Evolutionary conservation across 2,113 vertebrate species (phyloP).

Genomic region (Glaucidium brasilianum): DNA sequence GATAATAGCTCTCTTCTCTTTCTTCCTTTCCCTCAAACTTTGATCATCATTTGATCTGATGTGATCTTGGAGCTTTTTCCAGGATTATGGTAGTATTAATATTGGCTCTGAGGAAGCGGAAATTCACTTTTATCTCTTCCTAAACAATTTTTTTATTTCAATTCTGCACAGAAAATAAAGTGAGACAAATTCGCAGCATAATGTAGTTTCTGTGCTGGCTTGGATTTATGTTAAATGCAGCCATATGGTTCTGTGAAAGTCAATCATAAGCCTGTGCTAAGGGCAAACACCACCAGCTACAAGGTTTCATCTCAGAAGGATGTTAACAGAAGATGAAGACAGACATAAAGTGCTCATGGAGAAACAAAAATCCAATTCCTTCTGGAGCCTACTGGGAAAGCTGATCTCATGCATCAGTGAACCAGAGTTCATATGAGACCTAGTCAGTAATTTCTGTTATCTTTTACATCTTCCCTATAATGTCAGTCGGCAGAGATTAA

Average conservation of each 20-base stretch:
- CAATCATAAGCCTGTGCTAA: slow-evolving; percentile 9
- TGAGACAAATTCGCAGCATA: neutral
- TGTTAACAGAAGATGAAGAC: slow-evolving; percentile 53
- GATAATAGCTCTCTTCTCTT: neutral
- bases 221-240: slow-evolving; percentile 21
- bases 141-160: neutral
- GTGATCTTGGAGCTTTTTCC: neutral
- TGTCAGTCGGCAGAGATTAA: slow-evolving; percentile 20
- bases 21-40: neutral
- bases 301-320: slow-evolving; percentile 49
- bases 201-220: neutral
- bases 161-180: neutral
- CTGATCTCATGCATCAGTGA: slow-evolving; percentile 50
- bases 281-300: slow-evolving; percentile 46
- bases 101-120: neutral
- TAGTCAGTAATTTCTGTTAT: slow-evolving; percentile 57
- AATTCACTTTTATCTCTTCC: neutral
- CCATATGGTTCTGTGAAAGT: slow-evolving; percentile 39
- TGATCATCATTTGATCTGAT: neutral
- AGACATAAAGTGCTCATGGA: slow-evolving; percentile 26
- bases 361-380: slow-evolving; percentile 48
- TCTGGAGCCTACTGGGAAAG: slow-evolving; percentile 36
- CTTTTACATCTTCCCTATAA: slow-evolving; percentile 50
- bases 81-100: neutral
- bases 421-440: slow-evolving; percentile 24